phyloP scores from a whole-genome alignment of 2,113 vertebrate species.

The Kobus ellipsiprymnus region DNA sequence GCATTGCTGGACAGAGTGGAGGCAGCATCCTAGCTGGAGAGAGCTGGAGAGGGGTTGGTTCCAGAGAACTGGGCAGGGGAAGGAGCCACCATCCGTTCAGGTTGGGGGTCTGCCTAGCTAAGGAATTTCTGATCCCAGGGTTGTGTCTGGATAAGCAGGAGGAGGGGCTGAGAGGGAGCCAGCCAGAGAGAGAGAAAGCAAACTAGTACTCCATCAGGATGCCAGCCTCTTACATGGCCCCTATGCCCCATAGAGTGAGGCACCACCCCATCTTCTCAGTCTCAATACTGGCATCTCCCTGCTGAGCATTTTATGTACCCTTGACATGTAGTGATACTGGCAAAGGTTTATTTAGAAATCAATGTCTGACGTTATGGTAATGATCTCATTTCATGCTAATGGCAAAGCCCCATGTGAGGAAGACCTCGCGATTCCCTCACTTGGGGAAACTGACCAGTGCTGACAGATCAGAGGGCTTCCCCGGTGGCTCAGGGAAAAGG shows the following conservation, averaged over 20 bases:
- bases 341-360: not conserved
- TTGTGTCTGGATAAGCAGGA: not conserved
- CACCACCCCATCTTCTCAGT: accelerated
- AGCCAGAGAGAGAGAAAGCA: not conserved
- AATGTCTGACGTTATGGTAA: not conserved
- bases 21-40: not conserved
- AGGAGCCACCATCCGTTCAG: accelerated
- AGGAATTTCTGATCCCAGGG: not conserved
- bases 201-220: not conserved
- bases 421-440: not conserved
- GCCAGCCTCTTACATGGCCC: not conserved
- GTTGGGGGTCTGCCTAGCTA: not conserved
- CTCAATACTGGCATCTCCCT: not conserved
- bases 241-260: not conserved
- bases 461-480: not conserved
- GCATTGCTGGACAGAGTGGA: accelerated
- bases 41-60: not conserved
- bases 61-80: accelerated
- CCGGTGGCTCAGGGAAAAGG: not conserved
- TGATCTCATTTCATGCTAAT: not conserved
- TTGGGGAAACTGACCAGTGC: not conserved
- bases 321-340: not conserved
- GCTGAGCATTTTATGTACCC: not conserved
- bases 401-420: accelerated
- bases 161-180: accelerated